Evolutionary conservation across 2,797 vertebrate genomes (phyloP), one percentile per base, ranked within the genome.

Genomic region (Orestias chungarensis): DNA sequence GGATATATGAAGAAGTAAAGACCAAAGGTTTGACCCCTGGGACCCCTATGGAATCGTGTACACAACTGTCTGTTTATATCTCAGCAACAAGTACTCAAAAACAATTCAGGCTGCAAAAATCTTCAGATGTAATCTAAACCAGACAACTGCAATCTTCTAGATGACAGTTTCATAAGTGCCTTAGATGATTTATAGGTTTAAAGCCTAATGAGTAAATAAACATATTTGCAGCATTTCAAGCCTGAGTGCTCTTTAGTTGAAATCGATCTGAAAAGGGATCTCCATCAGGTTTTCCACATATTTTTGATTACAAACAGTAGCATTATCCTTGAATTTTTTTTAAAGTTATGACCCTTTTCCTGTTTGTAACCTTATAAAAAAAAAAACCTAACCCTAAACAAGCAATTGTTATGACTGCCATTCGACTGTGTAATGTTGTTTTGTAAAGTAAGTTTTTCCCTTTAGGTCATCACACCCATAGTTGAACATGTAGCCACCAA

Each of bases 101-200:
- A 75, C 40, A 44, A 87, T 86, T 86, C 73, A 80, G 77, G 75
- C 74, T 76, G 84, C 72, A 88, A 85, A 89, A 75, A 79, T 80
- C 76, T 88, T 84, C 61, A 86, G 88, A 91, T 93, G 81, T 79
- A 81, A 73, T 90, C 90, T 92, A 92, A 93, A 92, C 89, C 90
- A 92, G 90, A 84, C 82, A 82, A 85, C 88, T 87, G 82, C 71
- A 83, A 75, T 89, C 75, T 67, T 88, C 69, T 86, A 31, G 20
- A 84, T 82, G 82, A 81, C 55, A 42, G 80, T 82, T 90, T 77
- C 67, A 73, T 90, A 87, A 90, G 82, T 88, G 85, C 81, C 66
- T 83, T 67, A 31, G 86, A 82, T 84, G 82, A 83, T 89, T 90
- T 89, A 85, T 74, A 87, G 85, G 87, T 87, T 91, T 91, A 89